Conservation (phyloP, 2,113 vertebrate species). For the Zosterops pallidus region DNA sequence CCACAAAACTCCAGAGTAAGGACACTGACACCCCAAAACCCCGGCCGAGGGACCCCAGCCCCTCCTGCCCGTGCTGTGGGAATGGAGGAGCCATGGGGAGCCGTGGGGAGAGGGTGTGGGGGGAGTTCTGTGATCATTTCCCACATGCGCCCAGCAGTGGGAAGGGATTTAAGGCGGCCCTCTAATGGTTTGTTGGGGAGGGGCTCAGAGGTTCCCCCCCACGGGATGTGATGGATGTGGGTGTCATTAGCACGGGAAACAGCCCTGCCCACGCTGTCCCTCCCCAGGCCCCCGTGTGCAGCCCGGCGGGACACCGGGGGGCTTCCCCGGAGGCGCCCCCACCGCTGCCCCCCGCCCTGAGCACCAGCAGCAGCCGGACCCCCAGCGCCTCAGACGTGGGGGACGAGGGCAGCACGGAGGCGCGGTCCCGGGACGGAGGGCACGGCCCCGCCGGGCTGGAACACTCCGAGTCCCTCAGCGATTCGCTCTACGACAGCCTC, state of each 20-base stretch:
- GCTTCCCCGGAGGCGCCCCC: constrained; percentile 66
- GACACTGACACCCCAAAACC: neutral
- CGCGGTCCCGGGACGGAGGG: constrained; percentile 77
- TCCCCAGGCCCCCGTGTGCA: neutral
- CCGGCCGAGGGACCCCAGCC: fast-evolving
- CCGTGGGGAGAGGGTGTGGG: neutral
- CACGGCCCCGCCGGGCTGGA: constrained; percentile 85
- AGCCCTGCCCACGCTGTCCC: neutral
- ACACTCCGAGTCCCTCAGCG: constrained; percentile 92
- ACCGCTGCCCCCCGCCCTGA: constrained; percentile 69
- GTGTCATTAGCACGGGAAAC: fast-evolving
- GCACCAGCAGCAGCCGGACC: constrained; percentile 76
- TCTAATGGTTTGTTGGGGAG: neutral
- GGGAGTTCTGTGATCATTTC: neutral
- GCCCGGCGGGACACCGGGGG: neutral
- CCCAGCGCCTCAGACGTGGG: constrained; percentile 87
- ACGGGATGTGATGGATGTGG: fast-evolving
- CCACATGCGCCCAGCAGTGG: fast-evolving
- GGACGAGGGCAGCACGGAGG: constrained; percentile 83
- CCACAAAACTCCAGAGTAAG: neutral
- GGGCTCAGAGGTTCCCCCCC: fast-evolving
- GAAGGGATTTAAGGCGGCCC: neutral
- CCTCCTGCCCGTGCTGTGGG: too few relatives aligned
- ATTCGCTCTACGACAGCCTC: constrained; percentile 93
- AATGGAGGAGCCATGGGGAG: neutral